Percentiles rank a stretch among this genome's conserved stretches.
phyloP scores from a whole-genome alignment of 2,888 invertebrate genomes.

The Agrochola macilenta region DNA sequence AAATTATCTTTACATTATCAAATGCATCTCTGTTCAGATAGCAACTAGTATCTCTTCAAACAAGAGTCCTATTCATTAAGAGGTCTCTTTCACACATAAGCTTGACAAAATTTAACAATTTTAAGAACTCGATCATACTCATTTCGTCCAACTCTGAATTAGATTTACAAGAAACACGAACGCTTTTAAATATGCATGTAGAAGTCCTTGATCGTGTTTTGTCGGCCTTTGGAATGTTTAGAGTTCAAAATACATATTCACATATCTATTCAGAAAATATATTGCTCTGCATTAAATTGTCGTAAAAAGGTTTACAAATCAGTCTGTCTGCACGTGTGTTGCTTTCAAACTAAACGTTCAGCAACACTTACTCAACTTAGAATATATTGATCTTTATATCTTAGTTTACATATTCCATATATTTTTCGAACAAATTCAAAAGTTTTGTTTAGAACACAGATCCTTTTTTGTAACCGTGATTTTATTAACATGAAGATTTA shows the following conservation, averaged over 20 bases:
- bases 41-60: not conserved
- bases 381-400: conserved; percentile 59
- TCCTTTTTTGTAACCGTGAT: conserved; percentile 42
- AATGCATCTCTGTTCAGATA: not conserved
- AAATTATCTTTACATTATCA: not conserved
- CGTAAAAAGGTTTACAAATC: conserved; percentile 64
- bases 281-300: conserved; percentile 58
- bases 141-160: conserved; percentile 15
- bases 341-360: conserved; percentile 44
- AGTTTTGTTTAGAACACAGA: conserved; percentile 17
- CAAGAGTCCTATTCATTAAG: not conserved
- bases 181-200: conserved; percentile 37
- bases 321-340: conserved; percentile 47
- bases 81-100: not conserved
- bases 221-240: conserved; percentile 53
- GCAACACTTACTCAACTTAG: conserved; percentile 50
- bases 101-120: not conserved
- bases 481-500: conserved; percentile 52
- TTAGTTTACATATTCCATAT: conserved; percentile 55
- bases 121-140: conserved; percentile 1
- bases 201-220: conserved; percentile 61
- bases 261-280: conserved; percentile 48
- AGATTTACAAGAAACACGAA: conserved; percentile 28
- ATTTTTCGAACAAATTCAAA: conserved; percentile 30
- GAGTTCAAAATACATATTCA: conserved; percentile 47